Evolutionary conservation across 2,888 invertebrate genomes (phyloP), one percentile per base, ranked within the genome.

Genomic region (Microplitis deprimator): DNA sequence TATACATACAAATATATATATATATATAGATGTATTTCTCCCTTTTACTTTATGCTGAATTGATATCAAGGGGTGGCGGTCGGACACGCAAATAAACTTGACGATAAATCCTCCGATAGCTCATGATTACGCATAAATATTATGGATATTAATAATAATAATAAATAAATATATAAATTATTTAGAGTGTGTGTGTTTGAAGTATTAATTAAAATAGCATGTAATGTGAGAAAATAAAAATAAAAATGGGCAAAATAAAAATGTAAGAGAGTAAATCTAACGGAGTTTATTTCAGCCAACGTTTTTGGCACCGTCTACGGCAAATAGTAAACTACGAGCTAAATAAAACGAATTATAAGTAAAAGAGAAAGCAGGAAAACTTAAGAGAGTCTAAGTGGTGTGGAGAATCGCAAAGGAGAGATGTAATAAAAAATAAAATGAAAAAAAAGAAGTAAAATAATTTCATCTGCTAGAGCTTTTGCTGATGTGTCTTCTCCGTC

Each of bases 231-330:
- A 73, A 78, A 65, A 69, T 39, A 75, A 68, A 74, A 75, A 75
- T 65, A 39, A 20, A 76, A 50, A 41, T 71, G 75, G 39, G 10
- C 5, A 68, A 17, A 60, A 40, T 39, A 70, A 70, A 29, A 41
- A 41, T 40, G 17, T 13, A 17, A 68, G 68, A 16, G 77, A 70
- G 73, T 77, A 77, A 73, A 73, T 77, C 77, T 70, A 77, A 59
- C 69, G 29, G 68, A 74, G 77, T 73, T 77, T 77, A 77, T 77
- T 77, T 77, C 73, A 39, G 73, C 77, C 69, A 73, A 20, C 65
- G 60, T 70, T 87, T 89, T 89, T 89, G 89, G 89, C 89, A 88
- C 83, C 85, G 88, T 88, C 88, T 87, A 85, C 88, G 84, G 81
- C 86, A 87, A 88, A 88, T 84, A 87, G 85, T 85, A 85, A 84